phyloP scores from a whole-genome alignment of 2,888 invertebrate species.

The Eupsilia transversa region DNA sequence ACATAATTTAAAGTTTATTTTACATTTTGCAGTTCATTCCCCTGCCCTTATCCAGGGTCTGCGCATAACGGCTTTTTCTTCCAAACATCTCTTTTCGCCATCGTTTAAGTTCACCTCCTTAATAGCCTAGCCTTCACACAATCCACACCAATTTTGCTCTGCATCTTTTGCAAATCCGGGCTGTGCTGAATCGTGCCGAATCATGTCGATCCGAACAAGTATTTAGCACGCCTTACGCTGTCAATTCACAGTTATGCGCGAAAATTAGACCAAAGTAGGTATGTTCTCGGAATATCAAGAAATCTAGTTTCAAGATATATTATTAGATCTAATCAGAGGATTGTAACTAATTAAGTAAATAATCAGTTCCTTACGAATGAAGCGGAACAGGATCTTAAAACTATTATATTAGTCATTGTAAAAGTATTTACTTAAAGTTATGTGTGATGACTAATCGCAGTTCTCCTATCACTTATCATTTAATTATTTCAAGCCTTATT shows the following conservation, averaged over 20 bases:
- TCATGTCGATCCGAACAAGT: not conserved
- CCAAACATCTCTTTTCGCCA: not conserved
- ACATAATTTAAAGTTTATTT: not conserved
- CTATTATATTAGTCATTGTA: constrained; percentile 28
- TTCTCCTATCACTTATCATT: constrained; percentile 26
- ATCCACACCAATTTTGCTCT: not conserved
- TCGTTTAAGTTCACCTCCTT: not conserved
- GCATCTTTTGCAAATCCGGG: too few species aligned
- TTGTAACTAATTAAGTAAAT: constrained; percentile 14
- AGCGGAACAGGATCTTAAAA: constrained; percentile 34
- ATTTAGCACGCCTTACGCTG: too few species aligned
- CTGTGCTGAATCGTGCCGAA: not conserved
- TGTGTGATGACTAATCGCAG: constrained; percentile 6
- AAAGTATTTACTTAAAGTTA: constrained; percentile 30
- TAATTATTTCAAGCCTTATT: not conserved
- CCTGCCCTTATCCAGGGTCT: not conserved
- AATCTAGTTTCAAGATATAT: constrained; percentile 9
- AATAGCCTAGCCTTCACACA: not conserved
- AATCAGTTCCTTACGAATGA: constrained; percentile 9
- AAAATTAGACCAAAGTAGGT: constrained; percentile 6
- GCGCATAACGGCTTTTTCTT: not conserved
- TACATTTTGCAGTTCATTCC: not conserved
- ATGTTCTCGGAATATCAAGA: not conserved
- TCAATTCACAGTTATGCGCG: not conserved
- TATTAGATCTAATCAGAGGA: constrained; percentile 9